Evolutionary conservation across 2,797 vertebrate genomes (phyloP).

Genomic region (Strix occidentalis): DNA sequence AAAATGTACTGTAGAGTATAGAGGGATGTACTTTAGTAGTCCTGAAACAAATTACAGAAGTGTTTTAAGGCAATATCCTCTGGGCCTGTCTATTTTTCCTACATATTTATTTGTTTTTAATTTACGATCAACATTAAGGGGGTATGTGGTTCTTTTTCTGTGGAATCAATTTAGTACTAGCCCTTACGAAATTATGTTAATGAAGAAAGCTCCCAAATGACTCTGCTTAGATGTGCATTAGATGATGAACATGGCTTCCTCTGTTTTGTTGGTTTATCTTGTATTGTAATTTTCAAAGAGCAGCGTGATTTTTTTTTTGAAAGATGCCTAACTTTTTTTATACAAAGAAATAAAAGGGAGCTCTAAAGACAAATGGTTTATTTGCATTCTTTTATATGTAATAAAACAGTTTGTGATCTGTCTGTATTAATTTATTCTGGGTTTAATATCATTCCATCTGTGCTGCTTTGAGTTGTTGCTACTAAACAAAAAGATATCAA

Average conservation of each 20-base stretch:
- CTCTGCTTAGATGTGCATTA: not conserved
- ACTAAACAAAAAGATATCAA: slow-evolving; percentile 8
- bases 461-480: slow-evolving; percentile 36
- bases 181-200: not conserved
- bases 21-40: not conserved
- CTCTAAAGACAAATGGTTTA: not conserved
- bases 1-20: slow-evolving; percentile 11
- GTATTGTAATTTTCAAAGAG: not conserved
- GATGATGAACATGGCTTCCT: not conserved
- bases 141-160: not conserved
- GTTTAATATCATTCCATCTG: slow-evolving; percentile 40
- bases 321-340: not conserved
- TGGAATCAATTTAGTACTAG: not conserved
- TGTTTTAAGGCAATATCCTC: not conserved
- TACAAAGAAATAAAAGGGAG: not conserved
- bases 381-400: slow-evolving; percentile 8
- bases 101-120: not conserved
- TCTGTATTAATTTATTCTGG: slow-evolving; percentile 31
- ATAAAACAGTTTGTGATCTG: not conserved
- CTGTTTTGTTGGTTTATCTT: not conserved
- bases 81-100: not conserved
- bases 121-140: not conserved
- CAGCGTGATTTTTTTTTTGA: not conserved
- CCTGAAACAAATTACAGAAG: not conserved
- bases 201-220: not conserved